Base-by-base conservation (phyloP, 1,140 invertebrate species). In the Drosophila oshimai region DNA sequence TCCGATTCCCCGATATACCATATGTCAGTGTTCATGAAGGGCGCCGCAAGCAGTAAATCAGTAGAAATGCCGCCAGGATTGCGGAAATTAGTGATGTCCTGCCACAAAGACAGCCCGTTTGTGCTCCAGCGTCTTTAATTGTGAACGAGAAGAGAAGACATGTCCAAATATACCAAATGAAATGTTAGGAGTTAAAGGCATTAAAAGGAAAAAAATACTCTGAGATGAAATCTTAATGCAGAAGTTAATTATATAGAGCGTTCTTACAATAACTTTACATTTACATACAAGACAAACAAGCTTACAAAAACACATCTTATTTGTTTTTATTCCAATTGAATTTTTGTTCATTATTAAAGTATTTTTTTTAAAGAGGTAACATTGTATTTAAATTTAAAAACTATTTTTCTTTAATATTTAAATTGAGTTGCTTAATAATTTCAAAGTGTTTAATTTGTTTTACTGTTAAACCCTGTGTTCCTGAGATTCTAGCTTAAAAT, bases 1-100 rank as follows among this genome's bases (percentile, higher is more conserved):
- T 17, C 10, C 36, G 18, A 15, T 18, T 71, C 28, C 49, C 33
- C 10, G 10, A 33, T 0, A 6, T 22, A n/a, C n/a, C n/a, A n/a
- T n/a, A 5, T 54, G 34, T 61, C 28, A 36, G 31, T 65, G 80
- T 84, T 86, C 81, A 86, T 81, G 83, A 87, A 24, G 44, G 53
- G 20, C 51, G 47, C 15, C 45, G 68, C 37, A 71, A 42, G 31
- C 53, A 62, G 20, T 53, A 65, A 12, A 65, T 26, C 4, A 87
- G 50, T 42, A 57, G 45, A 46, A 81, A 37, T 65, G 71, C 60
- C 54, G 67, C 72, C 58, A 87, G 45, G 34, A 67, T 53, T 26
- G 55, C 58, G 58, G 68, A 81, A 64, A 86, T 69, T 65, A 87
- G 57, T 41, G 41, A 68, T 49, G 67, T 70, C 76, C 67, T 54